A percentile compares a stretch with the other conserved stretches of the same genome.
Evolutionary conservation across 2,797 vertebrate genomes (phyloP).

Genomic region (Spea hammondii): DNA sequence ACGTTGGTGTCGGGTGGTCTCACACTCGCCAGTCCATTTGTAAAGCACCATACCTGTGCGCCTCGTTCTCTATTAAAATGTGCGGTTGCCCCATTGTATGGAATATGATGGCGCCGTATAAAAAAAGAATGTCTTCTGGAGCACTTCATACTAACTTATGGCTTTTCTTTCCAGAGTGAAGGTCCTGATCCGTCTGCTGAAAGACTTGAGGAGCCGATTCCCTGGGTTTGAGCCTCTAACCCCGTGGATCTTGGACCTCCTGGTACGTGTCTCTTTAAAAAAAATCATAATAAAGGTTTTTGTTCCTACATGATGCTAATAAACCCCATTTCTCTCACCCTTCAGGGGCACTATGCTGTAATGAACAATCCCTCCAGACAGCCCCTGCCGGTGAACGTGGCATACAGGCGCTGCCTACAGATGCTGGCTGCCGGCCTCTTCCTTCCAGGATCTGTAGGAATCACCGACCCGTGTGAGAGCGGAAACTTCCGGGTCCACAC

Average conservation of each 20-base stretch:
- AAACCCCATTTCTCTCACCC: background rate
- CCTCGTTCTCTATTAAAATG: too few relatives aligned
- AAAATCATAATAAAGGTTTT: too few relatives aligned
- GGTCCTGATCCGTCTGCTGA: constrained; percentile 89
- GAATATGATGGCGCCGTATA: too few relatives aligned
- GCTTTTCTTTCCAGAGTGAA: constrained; percentile 77
- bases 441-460: constrained; percentile 90
- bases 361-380: constrained; percentile 97
- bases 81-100: too few relatives aligned
- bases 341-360: constrained; percentile 90
- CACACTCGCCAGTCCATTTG: too few relatives aligned
- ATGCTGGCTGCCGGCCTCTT: constrained; percentile 94
- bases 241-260: constrained; percentile 91
- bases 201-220: constrained; percentile 87
- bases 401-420: constrained; percentile 98
- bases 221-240: constrained; percentile 93
- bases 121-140: too few relatives aligned
- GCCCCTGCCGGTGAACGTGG: constrained; percentile 88
- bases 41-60: too few relatives aligned
- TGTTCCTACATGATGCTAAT: too few relatives aligned
- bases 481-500: constrained; percentile 96
- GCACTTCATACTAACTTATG: too few relatives aligned
- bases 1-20: too few relatives aligned
- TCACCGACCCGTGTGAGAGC: constrained; percentile 95
- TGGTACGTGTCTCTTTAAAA: constrained; percentile 65